Percentiles rank a stretch among this genome's conserved stretches.
Conservation (phyloP, 1,140 invertebrate genomes). For the Himalopsyche phryganea region DNA sequence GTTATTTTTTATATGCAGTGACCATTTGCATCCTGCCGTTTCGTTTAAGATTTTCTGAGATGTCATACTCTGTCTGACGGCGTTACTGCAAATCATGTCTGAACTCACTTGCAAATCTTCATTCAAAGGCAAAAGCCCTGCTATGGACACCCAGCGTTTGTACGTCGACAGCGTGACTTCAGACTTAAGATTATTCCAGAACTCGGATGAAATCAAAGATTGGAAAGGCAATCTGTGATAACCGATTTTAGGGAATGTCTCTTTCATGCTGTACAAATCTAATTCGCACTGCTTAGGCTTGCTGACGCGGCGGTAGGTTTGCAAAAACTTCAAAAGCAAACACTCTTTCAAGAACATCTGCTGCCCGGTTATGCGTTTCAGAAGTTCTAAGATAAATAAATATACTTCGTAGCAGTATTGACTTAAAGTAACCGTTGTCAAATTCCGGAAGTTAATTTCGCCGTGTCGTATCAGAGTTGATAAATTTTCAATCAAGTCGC, state of each 20-base stretch:
- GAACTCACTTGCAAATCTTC: slow-evolving; percentile 44
- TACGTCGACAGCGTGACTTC: slow-evolving; percentile 52
- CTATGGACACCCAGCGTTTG: slow-evolving; percentile 47
- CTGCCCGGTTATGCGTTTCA: slow-evolving; percentile 37
- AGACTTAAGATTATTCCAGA: slow-evolving; percentile 50
- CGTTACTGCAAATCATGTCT: slow-evolving; percentile 53
- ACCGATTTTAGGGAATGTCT: slow-evolving; percentile 50
- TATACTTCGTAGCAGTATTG: slow-evolving; percentile 52
- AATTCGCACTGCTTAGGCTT: slow-evolving; percentile 49
- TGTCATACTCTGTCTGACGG: slow-evolving; percentile 52
- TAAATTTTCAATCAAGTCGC: slow-evolving; percentile 44
- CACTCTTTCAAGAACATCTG: slow-evolving; percentile 44
- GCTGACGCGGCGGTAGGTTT: slow-evolving; percentile 45
- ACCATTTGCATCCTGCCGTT: slow-evolving; percentile 23
- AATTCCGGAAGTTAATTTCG: slow-evolving; percentile 45
- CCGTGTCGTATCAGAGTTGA: slow-evolving; percentile 50
- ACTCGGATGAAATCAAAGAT: slow-evolving; percentile 47
- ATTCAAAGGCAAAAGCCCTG: slow-evolving; percentile 43
- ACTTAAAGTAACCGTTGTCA: slow-evolving; percentile 44
- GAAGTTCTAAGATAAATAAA: slow-evolving; percentile 45
- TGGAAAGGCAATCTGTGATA: slow-evolving; percentile 49
- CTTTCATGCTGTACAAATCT: slow-evolving; percentile 50
- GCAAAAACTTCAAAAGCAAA: slow-evolving; percentile 47
- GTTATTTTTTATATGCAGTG: slow-evolving; percentile 25
- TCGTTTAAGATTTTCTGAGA: slow-evolving; percentile 39